These are phyloP conservation scores for Conchocele bisecta DNA, from an alignment of 2,888 invertebrate species.

Conservation along the genomic window DNA sequence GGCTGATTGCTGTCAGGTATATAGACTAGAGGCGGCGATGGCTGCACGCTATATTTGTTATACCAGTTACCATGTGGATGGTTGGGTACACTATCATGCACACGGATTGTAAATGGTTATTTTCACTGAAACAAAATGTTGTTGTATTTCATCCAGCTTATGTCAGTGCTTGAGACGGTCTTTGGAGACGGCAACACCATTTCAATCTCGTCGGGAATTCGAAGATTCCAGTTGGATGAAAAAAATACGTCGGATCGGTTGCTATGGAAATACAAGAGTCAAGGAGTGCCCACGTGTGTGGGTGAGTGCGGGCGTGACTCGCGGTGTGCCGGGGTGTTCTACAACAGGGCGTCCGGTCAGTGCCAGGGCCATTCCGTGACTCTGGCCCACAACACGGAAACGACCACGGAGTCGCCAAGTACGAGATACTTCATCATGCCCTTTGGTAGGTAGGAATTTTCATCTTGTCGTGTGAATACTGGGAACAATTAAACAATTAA, in stretches of 20 bases:
- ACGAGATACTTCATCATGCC: constrained; percentile 24
- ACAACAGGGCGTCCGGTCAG: constrained; percentile 22
- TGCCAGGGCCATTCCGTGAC: constrained; percentile 52
- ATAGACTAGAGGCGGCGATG: no score
- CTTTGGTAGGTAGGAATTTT: constrained; percentile 14
- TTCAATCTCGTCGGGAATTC: background rate
- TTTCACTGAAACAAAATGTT: no score
- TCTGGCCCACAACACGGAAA: constrained; percentile 1
- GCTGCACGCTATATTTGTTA: no score
- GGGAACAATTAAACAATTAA: no score
- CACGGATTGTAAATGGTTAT: no score
- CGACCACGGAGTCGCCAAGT: background rate
- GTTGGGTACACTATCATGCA: no score
- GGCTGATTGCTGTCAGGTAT: no score
- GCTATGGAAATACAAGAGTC: constrained; percentile 19
- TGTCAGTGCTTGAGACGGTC: no score
- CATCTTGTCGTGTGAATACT: background rate
- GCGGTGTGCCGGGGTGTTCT: constrained; percentile 37
- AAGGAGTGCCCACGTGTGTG: constrained; percentile 22
- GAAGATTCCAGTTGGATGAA: background rate
- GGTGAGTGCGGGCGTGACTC: constrained; percentile 33
- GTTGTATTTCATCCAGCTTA: no score
- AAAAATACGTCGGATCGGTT: constrained; percentile 5
- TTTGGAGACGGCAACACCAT: no score
- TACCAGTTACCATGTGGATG: no score